Percentiles rank a stretch among this genome's conserved stretches.
Conservation (phyloP, 2,113 vertebrate genomes). For the Geococcyx californianus region DNA sequence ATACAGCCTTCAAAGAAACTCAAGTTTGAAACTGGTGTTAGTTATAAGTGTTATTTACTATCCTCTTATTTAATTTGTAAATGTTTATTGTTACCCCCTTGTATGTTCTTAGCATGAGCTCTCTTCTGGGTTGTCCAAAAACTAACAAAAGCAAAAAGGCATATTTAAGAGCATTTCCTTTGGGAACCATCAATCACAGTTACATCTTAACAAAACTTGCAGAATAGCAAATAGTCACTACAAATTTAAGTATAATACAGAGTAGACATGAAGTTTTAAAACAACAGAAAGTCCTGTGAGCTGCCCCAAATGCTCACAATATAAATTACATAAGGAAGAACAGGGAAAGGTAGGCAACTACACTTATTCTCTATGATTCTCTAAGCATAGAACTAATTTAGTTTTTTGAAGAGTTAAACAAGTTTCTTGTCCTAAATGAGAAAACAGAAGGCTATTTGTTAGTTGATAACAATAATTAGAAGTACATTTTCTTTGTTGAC, state of each 20-base stretch:
- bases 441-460: background rate
- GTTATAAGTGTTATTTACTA: background rate
- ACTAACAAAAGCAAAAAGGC: background rate
- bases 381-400: background rate
- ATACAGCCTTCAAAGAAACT: background rate
- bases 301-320: background rate
- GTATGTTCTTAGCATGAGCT: background rate
- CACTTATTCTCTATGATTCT: slow-evolving; percentile 11
- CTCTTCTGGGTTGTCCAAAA: background rate
- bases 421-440: slow-evolving; percentile 20
- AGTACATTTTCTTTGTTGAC: background rate
- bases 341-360: background rate
- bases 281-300: background rate
- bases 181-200: background rate
- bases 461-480: background rate
- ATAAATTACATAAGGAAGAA: slow-evolving; percentile 8
- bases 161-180: background rate
- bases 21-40: background rate
- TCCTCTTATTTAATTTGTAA: background rate
- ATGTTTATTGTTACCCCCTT: background rate
- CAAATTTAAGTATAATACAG: background rate
- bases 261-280: background rate
- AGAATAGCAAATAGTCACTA: background rate
- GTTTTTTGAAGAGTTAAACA: slow-evolving; percentile 28
- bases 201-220: background rate